Evolutionary conservation across 2,888 invertebrate genomes (phyloP).

Genomic region (Drosophila subsilvestris): DNA sequence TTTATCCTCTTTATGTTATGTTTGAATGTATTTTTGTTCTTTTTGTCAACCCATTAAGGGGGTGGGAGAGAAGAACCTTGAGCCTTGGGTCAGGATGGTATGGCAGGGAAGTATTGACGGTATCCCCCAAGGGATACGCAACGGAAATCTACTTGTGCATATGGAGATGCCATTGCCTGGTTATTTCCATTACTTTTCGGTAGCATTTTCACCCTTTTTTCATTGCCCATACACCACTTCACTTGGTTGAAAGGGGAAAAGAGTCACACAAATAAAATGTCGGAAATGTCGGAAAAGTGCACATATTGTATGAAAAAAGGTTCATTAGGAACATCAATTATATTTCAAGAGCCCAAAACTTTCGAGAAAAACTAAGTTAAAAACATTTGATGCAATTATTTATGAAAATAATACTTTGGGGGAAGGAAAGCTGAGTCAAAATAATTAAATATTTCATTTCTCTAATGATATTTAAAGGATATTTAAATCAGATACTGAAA

Average conservation of each 20-base stretch:
- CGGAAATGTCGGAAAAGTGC: constrained; percentile 62
- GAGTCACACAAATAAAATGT: constrained; percentile 43
- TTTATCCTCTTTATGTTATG: constrained; percentile 22
- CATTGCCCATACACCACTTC: constrained; percentile 33
- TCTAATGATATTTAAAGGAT: too few species aligned
- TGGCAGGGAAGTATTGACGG: constrained; percentile 38
- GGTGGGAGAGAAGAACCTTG: constrained; percentile 4
- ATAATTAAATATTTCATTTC: too few species aligned
- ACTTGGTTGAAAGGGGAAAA: constrained; percentile 7
- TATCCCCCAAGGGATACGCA: constrained; percentile 57
- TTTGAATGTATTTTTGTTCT: neutral
- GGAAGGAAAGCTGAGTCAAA: neutral
- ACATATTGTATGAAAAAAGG: constrained; percentile 69
- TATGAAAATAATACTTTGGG: neutral
- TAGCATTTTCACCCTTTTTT: constrained; percentile 63
- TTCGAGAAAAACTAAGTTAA: neutral
- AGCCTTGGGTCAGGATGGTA: constrained; percentile 13
- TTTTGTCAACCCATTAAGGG: constrained; percentile 32
- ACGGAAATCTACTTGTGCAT: constrained; percentile 53
- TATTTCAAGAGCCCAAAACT: constrained; percentile 27
- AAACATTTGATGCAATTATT: constrained; percentile 11
- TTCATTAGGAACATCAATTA: constrained; percentile 67
- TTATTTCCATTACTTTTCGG: constrained; percentile 55
- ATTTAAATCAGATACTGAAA: too few species aligned
- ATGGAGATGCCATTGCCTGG: constrained; percentile 50